phyloP scores from a whole-genome alignment of 92 coral and sea anemone species.

The Porites rus region DNA sequence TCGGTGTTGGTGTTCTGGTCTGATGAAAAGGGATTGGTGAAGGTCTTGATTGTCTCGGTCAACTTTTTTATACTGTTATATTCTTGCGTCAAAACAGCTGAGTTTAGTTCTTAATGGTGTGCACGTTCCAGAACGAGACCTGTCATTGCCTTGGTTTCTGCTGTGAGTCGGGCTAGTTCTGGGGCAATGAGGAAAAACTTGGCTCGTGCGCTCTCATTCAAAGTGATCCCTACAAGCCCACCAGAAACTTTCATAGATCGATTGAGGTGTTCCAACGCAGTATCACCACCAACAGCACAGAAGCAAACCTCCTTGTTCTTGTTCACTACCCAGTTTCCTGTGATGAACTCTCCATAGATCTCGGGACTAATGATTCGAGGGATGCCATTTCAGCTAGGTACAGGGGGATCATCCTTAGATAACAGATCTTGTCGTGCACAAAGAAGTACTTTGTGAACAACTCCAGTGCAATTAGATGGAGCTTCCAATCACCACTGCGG shows the following conservation, averaged over 20 bases:
- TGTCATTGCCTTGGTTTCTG: no score
- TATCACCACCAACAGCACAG: conserved; percentile 66
- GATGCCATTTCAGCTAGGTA: conserved; percentile 68
- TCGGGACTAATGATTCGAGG: conserved; percentile 53
- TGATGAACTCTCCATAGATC: conserved; percentile 55
- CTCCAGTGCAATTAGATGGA: no score
- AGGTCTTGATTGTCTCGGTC: no score
- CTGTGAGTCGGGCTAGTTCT: no score
- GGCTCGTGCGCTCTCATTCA: conserved; percentile 7
- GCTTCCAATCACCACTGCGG: no score
- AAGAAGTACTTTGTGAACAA: no score
- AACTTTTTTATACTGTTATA: no score
- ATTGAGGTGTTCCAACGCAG: conserved; percentile 71
- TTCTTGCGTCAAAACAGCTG: no score
- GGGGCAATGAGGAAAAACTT: no score
- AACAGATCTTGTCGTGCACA: neutral
- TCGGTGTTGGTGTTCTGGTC: conserved; percentile 11
- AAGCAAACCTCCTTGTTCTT: conserved; percentile 57
- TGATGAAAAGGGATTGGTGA: no score
- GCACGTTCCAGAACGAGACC: no score
- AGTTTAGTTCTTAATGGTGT: no score
- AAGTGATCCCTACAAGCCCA: conserved; percentile 64
- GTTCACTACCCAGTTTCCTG: conserved; percentile 72
- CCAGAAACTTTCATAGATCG: conserved; percentile 72
- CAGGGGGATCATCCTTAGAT: conserved; percentile 67